Conservation (phyloP, 2,113 vertebrate genomes). For the Galemys pyrenaicus region DNA sequence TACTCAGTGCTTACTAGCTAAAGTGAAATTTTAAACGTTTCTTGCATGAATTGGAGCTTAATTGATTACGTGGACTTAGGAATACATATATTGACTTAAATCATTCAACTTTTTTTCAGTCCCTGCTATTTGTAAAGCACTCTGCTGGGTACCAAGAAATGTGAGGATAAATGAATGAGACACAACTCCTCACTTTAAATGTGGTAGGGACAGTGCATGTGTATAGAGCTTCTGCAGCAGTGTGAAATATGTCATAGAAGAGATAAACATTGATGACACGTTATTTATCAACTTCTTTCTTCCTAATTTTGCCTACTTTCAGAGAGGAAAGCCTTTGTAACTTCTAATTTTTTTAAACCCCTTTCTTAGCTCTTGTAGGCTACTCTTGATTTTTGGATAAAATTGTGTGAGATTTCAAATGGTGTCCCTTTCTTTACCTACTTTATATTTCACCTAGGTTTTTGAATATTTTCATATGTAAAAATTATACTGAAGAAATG, state of each 20-base stretch:
- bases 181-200: background rate
- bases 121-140: background rate
- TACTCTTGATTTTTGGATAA: conserved; percentile 30
- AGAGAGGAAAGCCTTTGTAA: background rate
- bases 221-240: background rate
- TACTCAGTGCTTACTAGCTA: conserved; percentile 30
- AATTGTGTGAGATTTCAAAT: background rate
- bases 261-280: background rate
- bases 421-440: conserved; percentile 13
- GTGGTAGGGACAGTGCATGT: background rate
- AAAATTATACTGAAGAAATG: conserved; percentile 1
- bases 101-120: conserved; percentile 8
- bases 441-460: background rate
- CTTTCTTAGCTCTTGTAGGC: background rate
- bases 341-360: background rate
- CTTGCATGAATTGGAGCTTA: conserved; percentile 28
- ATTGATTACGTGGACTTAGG: conserved; percentile 20
- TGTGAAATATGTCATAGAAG: background rate
- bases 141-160: background rate
- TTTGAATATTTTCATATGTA: conserved; percentile 16
- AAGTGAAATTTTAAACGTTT: conserved; percentile 49
- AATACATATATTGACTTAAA: conserved; percentile 7
- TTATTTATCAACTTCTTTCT: background rate
- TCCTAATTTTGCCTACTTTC: background rate
- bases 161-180: background rate